Percentiles rank a stretch among this genome's conserved stretches.
phyloP scores from a whole-genome alignment of 2,888 invertebrate genomes.

The Pollenia griseotomentosa region DNA sequence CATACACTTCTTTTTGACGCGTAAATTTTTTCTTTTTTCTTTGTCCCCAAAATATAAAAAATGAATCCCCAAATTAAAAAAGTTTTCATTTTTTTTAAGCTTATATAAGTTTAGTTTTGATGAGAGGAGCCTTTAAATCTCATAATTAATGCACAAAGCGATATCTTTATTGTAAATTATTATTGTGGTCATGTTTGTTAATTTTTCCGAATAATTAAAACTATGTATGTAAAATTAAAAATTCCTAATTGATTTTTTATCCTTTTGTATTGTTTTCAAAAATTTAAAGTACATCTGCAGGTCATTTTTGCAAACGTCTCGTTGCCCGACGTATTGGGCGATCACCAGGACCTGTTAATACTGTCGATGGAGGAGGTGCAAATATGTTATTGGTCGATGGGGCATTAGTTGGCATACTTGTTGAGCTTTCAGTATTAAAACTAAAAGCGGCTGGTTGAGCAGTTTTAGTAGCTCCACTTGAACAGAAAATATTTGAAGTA shows the following conservation, averaged over 20 bases:
- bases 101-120: too few species aligned
- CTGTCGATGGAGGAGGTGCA: constrained; percentile 71
- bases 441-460: constrained; percentile 73
- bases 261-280: background rate
- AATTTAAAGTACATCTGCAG: constrained; percentile 46
- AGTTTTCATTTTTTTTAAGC: too few species aligned
- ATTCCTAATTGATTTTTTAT: background rate
- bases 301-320: constrained; percentile 79
- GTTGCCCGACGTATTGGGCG: constrained; percentile 80
- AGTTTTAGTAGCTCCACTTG: constrained; percentile 51
- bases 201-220: background rate
- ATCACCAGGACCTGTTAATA: constrained; percentile 67
- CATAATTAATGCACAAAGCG: too few species aligned
- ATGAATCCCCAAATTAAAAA: too few species aligned
- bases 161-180: too few species aligned
- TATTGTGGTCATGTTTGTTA: background rate
- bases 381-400: constrained; percentile 76
- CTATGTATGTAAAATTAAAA: background rate
- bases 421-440: constrained; percentile 73
- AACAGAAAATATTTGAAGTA: constrained; percentile 74
- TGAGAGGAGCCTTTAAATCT: too few species aligned
- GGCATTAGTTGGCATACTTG: constrained; percentile 44
- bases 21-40: too few species aligned
- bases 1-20: too few species aligned
- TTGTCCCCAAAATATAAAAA: too few species aligned